Conservation (phyloP, 1,140 invertebrate genomes). For the Penaeus indicus region DNA sequence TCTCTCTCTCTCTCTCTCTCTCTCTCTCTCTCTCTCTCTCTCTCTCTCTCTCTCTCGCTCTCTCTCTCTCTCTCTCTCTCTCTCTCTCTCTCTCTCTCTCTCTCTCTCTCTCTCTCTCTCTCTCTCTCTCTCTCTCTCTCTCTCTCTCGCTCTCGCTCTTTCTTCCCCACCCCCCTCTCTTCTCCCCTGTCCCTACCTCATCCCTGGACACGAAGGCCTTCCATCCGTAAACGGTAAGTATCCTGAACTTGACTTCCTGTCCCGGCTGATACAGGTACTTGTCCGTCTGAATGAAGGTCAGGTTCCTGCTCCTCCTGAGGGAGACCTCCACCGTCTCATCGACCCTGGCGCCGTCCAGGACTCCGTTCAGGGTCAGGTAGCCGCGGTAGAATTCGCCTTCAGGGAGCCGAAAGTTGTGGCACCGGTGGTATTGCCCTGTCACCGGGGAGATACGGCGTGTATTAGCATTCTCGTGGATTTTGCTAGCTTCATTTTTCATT, state of each 20-base stretch:
- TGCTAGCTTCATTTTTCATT: no score
- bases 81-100: no score
- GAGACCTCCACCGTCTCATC: not conserved
- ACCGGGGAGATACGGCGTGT: no score
- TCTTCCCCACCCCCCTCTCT: no score
- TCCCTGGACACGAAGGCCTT: conserved; percentile 6
- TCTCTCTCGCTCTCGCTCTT: no score
- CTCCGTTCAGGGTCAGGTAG: not conserved
- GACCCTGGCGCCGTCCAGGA: not conserved
- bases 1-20: no score
- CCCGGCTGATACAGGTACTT: conserved; percentile 44
- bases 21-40: no score
- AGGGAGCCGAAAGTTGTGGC: not conserved
- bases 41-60: no score
- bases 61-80: no score
- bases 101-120: no score
- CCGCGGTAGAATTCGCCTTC: not conserved
- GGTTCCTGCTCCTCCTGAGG: not conserved
- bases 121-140: no score
- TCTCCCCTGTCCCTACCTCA: not conserved
- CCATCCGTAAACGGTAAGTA: not conserved
- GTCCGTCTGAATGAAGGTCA: conserved; percentile 37
- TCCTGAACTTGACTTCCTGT: conserved; percentile 26
- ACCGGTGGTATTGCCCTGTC: not conserved
- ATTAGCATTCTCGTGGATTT: no score